Percentiles rank a stretch among this genome's conserved stretches.
Conservation (phyloP, 37 sponge, comb jelly and placozoan species). For the Geodia barretti region DNA sequence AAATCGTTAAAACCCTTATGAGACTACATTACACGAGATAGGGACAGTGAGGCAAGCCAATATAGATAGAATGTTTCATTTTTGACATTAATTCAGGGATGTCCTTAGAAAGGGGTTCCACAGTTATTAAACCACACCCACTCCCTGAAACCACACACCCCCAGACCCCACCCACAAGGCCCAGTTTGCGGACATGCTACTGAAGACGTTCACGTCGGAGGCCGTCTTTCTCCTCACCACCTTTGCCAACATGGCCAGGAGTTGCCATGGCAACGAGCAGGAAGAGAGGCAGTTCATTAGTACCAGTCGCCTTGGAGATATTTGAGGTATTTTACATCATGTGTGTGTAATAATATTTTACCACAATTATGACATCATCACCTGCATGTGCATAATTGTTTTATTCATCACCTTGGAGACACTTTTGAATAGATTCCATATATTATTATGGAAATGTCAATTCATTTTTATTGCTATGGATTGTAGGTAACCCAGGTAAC, state of each 20-base stretch:
- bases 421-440: background rate
- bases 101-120: too few species aligned
- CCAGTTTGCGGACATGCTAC: slow-evolving; percentile 82
- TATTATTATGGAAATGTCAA: background rate
- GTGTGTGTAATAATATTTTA: background rate
- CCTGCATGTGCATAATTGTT: background rate
- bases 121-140: background rate
- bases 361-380: background rate
- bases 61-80: too few species aligned
- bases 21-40: slow-evolving; percentile 1
- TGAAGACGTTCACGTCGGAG: slow-evolving; percentile 84
- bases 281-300: slow-evolving; percentile 77
- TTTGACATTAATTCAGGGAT: too few species aligned
- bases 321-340: slow-evolving; percentile 85
- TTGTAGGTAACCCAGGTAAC: slow-evolving; percentile 51
- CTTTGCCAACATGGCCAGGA: slow-evolving; percentile 90
- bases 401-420: background rate
- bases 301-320: slow-evolving; percentile 65
- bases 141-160: background rate
- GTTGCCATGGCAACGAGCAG: slow-evolving; percentile 38
- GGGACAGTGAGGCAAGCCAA: too few species aligned
- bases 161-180: slow-evolving; percentile 51
- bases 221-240: slow-evolving; percentile 89
- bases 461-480: slow-evolving; percentile 2
- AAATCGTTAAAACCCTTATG: too few species aligned